Base-by-base conservation (phyloP, 2,113 vertebrate genomes). In the Oceanites oceanicus region DNA sequence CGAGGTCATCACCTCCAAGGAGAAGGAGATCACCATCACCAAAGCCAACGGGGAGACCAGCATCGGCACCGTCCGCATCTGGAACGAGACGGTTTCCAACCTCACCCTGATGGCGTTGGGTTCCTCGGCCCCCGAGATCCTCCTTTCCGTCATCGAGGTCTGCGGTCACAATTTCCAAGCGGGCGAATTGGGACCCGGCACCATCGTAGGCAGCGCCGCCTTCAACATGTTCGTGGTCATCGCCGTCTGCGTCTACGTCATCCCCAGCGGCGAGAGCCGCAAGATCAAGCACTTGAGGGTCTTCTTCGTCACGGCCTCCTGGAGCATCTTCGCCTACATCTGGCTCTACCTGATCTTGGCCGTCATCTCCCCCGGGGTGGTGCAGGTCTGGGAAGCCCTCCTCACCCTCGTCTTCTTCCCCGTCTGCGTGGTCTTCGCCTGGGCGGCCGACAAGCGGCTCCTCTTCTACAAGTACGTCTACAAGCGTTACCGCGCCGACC, bases 191-290 rank as follows among this genome's bases (percentile, higher is more conserved):
- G 99, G 99, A 0, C 99, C 99, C 0, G 98, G 99, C 47, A 99
- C 99, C 96, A 99, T 99, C 29, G 99, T 99, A 7, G 99, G 99
- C 94, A 99, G 99, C 4, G 99, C 99, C 0, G 99, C 99, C 94
- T 99, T 99, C 98, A 99, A 99, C 98, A 99, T 99, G 99, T 99
- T 99, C 12, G 99, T 99, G 95, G 99, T 99, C 96, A 98, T 99
- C 4, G 99, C 98, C 0, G 97, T 99, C n/a, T 99, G 99, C 22
- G 98, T 99, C 49, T 99, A 99, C 67, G 98, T 98, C 85, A 99
- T 99, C 96, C 99, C 99, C 1, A 97, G 98, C 0, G 99, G 99
- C 0, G 98, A 99, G 97, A 97, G 98, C 68, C 98, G 99, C 11
- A 98, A 98, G 93, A 99, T 99, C 98, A 99, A 99, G n/a, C 99